Conservation (phyloP, 2,797 vertebrate genomes). For the Sus cebifrons region DNA sequence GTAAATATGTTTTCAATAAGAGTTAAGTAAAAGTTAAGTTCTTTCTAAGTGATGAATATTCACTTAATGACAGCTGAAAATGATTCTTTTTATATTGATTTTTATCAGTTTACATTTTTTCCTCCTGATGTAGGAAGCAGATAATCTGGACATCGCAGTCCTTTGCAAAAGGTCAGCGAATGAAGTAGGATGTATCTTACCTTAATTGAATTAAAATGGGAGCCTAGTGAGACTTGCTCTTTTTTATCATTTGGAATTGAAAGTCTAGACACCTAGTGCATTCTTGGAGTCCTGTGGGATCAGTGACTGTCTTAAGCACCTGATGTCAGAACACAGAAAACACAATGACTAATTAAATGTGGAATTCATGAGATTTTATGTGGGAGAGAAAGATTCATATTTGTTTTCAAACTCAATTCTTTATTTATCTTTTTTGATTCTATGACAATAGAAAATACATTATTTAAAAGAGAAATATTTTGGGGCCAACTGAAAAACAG, state of each 20-base stretch:
- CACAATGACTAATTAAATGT: not conserved
- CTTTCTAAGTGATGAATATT: conserved; percentile 7
- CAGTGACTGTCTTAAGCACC: not conserved
- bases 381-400: conserved; percentile 39
- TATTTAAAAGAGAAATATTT: conserved; percentile 63
- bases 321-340: not conserved
- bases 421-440: conserved; percentile 55
- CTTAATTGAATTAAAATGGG: not conserved
- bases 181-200: not conserved
- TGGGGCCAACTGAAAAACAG: conserved; percentile 12
- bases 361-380: conserved; percentile 34
- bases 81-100: not conserved
- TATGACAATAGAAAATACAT: conserved; percentile 16
- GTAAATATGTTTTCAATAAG: conserved; percentile 7
- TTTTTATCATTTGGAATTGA: not conserved
- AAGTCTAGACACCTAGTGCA: not conserved
- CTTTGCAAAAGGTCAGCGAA: not conserved
- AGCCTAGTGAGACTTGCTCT: not conserved
- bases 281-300: not conserved
- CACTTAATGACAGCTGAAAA: not conserved
- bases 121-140: not conserved
- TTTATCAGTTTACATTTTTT: not conserved
- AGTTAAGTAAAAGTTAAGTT: not conserved
- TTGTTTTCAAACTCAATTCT: conserved; percentile 66
- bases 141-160: not conserved